Conservation (phyloP, 2,797 vertebrate species). For the Gephyroberyx darwinii region DNA sequence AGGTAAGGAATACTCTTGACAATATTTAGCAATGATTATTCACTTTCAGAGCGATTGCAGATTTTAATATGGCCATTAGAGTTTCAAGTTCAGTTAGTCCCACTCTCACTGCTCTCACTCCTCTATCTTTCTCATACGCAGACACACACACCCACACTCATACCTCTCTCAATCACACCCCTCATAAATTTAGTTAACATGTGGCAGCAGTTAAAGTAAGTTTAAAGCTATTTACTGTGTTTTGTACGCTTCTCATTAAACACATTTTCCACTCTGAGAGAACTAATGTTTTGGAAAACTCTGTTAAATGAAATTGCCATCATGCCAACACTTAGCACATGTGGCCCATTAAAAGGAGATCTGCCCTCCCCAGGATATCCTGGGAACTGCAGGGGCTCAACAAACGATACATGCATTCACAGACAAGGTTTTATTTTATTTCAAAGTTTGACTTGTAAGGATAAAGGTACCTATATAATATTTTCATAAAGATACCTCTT, state of each 20-base stretch:
- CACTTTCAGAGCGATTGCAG: not conserved
- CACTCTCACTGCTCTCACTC: slow-evolving; percentile 1
- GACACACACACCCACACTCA: slow-evolving; percentile 22
- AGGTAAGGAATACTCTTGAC: slow-evolving; percentile 12
- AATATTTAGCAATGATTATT: slow-evolving; percentile 9
- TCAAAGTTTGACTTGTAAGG: not conserved
- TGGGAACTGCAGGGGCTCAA: slow-evolving; percentile 27
- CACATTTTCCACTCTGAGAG: slow-evolving; percentile 83
- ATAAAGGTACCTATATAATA: not conserved
- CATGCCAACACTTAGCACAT: slow-evolving; percentile 75
- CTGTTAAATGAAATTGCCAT: slow-evolving; percentile 75
- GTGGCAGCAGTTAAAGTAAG: slow-evolving; percentile 81
- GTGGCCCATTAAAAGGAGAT: slow-evolving; percentile 61
- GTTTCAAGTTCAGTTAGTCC: not conserved
- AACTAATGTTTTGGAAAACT: slow-evolving; percentile 84
- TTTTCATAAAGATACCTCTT: not conserved
- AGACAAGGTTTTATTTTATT: not conserved
- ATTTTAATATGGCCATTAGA: not conserved
- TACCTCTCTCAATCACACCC: slow-evolving; percentile 74
- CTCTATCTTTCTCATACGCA: slow-evolving; percentile 15
- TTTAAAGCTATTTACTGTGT: slow-evolving; percentile 86
- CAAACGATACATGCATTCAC: not conserved
- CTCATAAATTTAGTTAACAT: slow-evolving; percentile 84
- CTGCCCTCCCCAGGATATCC: slow-evolving; percentile 43
- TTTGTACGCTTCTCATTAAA: slow-evolving; percentile 83